phyloP scores from a whole-genome alignment of 2,797 vertebrate genomes.

The Alectoris magna region DNA sequence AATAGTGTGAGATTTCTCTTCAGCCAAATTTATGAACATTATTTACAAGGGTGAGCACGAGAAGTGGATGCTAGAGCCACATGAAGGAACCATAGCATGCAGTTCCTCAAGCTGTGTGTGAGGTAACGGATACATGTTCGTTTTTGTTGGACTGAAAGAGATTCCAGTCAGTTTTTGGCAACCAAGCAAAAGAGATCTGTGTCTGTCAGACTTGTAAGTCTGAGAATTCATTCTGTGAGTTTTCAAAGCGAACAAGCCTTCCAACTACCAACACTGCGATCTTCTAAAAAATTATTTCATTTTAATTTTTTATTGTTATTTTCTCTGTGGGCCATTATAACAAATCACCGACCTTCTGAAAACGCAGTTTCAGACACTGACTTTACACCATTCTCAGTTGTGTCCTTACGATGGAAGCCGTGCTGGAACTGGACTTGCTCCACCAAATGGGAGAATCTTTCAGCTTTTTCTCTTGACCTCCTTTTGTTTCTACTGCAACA shows the following conservation, averaged over 20 bases:
- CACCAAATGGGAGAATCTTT: neutral
- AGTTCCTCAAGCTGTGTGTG: neutral
- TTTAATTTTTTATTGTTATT: neutral
- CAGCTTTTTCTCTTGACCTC: neutral
- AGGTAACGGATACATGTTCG: neutral
- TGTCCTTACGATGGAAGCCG: neutral
- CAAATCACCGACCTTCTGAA: neutral
- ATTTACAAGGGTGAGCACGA: neutral
- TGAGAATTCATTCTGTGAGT: neutral
- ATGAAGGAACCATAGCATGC: neutral
- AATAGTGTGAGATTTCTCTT: neutral
- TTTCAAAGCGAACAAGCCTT: neutral
- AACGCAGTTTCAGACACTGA: neutral
- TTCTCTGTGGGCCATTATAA: neutral
- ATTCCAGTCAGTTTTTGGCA: neutral
- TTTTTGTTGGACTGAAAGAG: neutral
- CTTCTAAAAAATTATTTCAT: too few relatives aligned
- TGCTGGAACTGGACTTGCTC: neutral
- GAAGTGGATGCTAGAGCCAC: neutral
- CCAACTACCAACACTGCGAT: neutral
- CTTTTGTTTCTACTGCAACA: neutral
- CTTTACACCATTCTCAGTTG: neutral
- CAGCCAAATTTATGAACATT: neutral
- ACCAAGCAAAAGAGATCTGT: neutral
- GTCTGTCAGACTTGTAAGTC: neutral